phyloP scores from a whole-genome alignment of 2,797 vertebrate genomes.

The Cossypha heuglini region DNA sequence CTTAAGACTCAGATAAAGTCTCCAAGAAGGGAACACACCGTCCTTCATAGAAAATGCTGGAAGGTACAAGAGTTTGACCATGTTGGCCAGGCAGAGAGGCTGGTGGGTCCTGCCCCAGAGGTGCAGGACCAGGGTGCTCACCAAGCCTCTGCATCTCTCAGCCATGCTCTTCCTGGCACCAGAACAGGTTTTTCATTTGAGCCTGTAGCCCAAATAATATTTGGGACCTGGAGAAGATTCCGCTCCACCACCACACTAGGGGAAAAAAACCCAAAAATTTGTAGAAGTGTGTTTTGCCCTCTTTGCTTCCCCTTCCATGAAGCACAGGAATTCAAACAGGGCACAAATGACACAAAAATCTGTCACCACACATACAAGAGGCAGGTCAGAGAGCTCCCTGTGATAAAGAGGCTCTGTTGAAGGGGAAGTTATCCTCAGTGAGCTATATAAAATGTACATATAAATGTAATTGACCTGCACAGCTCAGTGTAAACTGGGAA shows the following conservation, averaged over 20 bases:
- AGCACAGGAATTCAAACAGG: background rate
- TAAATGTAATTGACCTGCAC: background rate
- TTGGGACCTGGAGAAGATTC: background rate
- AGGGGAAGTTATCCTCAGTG: background rate
- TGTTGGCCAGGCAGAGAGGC: background rate
- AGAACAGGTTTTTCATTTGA: background rate
- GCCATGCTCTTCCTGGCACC: background rate
- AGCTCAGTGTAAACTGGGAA: background rate
- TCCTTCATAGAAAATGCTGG: background rate
- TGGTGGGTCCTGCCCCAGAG: background rate
- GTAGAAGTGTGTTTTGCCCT: background rate
- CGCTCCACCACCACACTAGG: background rate
- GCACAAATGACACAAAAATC: background rate
- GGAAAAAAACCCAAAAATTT: rapidly evolving
- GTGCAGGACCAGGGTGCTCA: too few relatives aligned
- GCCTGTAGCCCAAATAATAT: background rate
- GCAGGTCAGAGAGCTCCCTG: background rate
- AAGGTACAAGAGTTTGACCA: background rate
- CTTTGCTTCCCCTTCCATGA: background rate
- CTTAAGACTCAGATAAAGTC: background rate
- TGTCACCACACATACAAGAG: background rate
- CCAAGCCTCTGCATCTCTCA: rapidly evolving
- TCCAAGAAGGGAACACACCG: background rate
- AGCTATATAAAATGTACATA: background rate
- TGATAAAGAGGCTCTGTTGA: background rate